phyloP scores from a whole-genome alignment of 1,140 invertebrate genomes.

The Eriocheir sinensis region DNA sequence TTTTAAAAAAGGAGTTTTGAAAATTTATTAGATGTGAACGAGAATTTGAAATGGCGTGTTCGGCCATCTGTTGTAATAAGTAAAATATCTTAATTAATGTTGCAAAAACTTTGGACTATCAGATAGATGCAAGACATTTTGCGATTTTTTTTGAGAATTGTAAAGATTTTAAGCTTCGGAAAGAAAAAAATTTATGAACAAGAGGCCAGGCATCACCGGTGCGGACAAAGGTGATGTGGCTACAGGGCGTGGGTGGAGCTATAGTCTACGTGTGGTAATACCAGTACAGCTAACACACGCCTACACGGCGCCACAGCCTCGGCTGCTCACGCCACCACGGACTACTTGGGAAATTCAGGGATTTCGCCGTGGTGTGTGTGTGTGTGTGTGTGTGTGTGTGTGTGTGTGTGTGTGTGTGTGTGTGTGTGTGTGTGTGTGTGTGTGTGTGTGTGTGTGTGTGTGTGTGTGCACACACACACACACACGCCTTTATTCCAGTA shows the following conservation, averaged over 20 bases:
- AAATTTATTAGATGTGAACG: too few species aligned
- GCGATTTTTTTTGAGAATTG: neutral
- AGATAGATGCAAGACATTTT: too few species aligned
- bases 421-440: conserved; percentile 45
- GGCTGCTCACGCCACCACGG: neutral
- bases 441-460: conserved; percentile 30
- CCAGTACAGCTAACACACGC: conserved; percentile 24
- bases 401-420: too few species aligned
- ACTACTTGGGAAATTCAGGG: too few species aligned
- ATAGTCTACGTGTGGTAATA: neutral
- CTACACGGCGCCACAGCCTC: neutral
- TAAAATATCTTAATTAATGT: too few species aligned
- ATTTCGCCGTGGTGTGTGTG: too few species aligned
- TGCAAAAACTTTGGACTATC: too few species aligned
- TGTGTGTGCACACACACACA: neutral
- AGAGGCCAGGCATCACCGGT: conserved; percentile 35
- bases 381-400: neutral
- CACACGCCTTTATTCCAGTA: neutral
- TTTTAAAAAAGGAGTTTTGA: neutral
- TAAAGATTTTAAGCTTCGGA: neutral
- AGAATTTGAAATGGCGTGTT: neutral
- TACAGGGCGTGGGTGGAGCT: neutral
- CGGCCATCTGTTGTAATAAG: neutral
- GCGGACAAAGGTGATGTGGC: conserved; percentile 1
- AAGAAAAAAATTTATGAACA: conserved; percentile 38